Evolutionary conservation across 30 jellyfish, hydroid and myxozoan species (phyloP), one percentile per base, ranked within the genome.

Genomic region (Sanderia malayensis): DNA sequence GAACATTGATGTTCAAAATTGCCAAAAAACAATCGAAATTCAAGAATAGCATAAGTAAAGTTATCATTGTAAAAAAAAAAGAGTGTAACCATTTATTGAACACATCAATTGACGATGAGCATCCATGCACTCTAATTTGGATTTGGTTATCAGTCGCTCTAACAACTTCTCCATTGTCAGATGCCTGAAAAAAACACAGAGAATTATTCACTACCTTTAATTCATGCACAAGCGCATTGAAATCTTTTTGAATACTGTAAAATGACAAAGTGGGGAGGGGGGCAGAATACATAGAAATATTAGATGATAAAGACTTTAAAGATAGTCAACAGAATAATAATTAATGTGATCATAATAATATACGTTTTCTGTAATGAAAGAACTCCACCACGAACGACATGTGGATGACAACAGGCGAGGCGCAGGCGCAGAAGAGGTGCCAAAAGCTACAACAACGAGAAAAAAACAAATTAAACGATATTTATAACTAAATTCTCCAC

Each of bases 331-430:
- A n/a, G n/a, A n/a, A n/a, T n/a, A n/a, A n/a, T n/a, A n/a, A n/a
- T n/a, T n/a, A n/a, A n/a, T n/a, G n/a, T n/a, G n/a, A n/a, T n/a
- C n/a, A n/a, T n/a, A n/a, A n/a, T n/a, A n/a, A n/a, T n/a, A n/a
- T 67, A 76, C 93, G 74, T 69, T 71, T 72, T 82, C 44, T 77
- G 96, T 9, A 73, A 34, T 22, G 74, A 59, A 29, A 82, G 37
- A 11, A 53, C 27, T 18, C 93, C 83, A 46, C 61, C 92, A 13
- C 90, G 70, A 34, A 89, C 97, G n/a, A 82, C 86, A 47, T 85
- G 86, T 19, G 97, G 97, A 62, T 89, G 95, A 66, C 93, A 75
- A 66, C 97, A 82, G 2, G 97, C 97, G 66, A 79, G 95, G 31
- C 97, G 93, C 23, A 89, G 73, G 13, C 84, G 86, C 44, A 89